Evolutionary conservation across 2,888 invertebrate genomes (phyloP).

Genomic region (Tinea pellionella): DNA sequence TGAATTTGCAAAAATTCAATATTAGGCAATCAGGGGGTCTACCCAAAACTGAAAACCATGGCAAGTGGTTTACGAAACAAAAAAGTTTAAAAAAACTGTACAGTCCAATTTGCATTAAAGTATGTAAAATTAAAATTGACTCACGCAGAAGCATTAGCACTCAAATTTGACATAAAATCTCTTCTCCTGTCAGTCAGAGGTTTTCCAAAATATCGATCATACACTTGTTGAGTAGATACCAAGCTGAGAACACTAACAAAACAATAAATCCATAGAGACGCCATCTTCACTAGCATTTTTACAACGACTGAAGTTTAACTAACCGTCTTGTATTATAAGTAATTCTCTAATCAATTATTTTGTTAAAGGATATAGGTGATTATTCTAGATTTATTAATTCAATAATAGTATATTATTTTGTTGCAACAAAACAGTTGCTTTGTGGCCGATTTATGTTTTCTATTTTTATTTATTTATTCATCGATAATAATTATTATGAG

Average conservation of each 20-base stretch:
- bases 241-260: neutral
- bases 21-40: too few relatives aligned
- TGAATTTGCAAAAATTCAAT: too few relatives aligned
- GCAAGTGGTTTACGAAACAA: too few relatives aligned
- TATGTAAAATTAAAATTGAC: neutral
- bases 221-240: neutral
- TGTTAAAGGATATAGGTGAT: neutral
- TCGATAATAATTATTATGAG: too few relatives aligned
- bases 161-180: neutral
- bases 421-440: too few relatives aligned
- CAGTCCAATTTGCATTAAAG: too few relatives aligned
- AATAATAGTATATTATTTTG: too few relatives aligned
- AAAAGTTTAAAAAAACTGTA: too few relatives aligned
- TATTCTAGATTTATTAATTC: neutral
- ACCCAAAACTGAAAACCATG: too few relatives aligned
- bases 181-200: constrained; percentile 2
- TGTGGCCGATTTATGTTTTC: too few relatives aligned
- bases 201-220: constrained; percentile 1
- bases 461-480: too few relatives aligned
- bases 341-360: neutral
- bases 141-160: constrained; percentile 2
- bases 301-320: neutral
- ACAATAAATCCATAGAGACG: neutral
- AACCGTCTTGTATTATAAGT: neutral
- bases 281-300: neutral